Evolutionary conservation across 2,888 invertebrate species (phyloP).

Genomic region (Lottia scabra): DNA sequence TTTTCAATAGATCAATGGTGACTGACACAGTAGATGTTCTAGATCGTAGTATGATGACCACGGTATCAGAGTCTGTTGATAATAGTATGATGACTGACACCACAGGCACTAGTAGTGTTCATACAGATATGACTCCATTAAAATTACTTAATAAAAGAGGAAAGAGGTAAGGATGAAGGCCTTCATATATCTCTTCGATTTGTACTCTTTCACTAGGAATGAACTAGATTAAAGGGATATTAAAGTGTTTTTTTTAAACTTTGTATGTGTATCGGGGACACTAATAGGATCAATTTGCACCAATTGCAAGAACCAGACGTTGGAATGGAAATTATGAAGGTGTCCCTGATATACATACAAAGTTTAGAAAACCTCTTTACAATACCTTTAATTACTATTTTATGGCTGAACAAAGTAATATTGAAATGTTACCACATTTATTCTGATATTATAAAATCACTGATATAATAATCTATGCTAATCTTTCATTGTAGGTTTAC

Average conservation of each 20-base stretch:
- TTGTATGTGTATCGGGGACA: too few relatives aligned
- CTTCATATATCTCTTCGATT: too few relatives aligned
- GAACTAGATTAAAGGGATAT: not conserved
- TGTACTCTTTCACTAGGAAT: too few relatives aligned
- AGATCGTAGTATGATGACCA: slow-evolving; percentile 24
- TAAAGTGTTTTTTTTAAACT: too few relatives aligned
- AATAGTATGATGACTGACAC: slow-evolving; percentile 41
- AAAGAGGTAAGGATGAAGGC: slow-evolving; percentile 25
- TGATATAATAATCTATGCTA: not conserved
- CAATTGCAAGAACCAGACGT: too few relatives aligned
- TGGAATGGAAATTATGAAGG: too few relatives aligned
- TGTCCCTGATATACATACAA: too few relatives aligned
- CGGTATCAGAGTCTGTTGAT: slow-evolving; percentile 23
- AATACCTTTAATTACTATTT: too few relatives aligned
- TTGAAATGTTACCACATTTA: too few relatives aligned
- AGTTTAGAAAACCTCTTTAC: too few relatives aligned
- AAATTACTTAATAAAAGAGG: slow-evolving; percentile 41
- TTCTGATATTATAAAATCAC: not conserved
- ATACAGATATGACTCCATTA: slow-evolving; percentile 51
- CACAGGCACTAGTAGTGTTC: slow-evolving; percentile 24
- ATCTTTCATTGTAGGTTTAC: slow-evolving; percentile 39
- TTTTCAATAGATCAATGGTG: not conserved
- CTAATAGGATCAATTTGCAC: too few relatives aligned
- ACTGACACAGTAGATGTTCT: slow-evolving; percentile 12
- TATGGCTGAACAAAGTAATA: too few relatives aligned